Evolutionary conservation across 1,140 invertebrate species (phyloP), one percentile per base, ranked within the genome.

Genomic region (Anoplophora glabripennis): DNA sequence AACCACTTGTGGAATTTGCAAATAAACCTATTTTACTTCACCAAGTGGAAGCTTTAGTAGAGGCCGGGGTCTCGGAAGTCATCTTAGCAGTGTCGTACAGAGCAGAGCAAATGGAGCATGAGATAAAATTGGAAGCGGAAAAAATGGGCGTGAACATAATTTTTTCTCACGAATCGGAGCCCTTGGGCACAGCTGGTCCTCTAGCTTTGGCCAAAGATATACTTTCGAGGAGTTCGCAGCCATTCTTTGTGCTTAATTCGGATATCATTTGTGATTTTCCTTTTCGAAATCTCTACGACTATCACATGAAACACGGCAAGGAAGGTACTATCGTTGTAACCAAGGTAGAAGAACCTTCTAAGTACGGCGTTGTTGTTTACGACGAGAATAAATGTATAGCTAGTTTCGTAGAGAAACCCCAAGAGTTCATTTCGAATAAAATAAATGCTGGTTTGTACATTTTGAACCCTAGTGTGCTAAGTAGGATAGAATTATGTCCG

Each of bases 191-290:
- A 34, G 97, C 97, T 12, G 98, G 98, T 7, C 97, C 98, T 2
- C 77, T 99, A 41, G 96, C 96, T 0, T 77, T 99, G 21, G 97
- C 96, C 0, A 84, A 85, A 64, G 81, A 93, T 15, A 80, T 94
- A 45, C 75, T 93, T 0, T 76, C 76, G 48, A 74, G 81, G 38
- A 86, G 86, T 64, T 78, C 87, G 18, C 93, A 96, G 59, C 94
- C 96, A 1, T 99, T 99, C 76, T 99, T 98, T 80, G 97, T 99
- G 1, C 80, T 99, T 3, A 99, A 99, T 74, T 98, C 95, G 52
- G 98, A 99, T 79, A 92, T 99, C 4, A 99, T 99, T 62, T 99
- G 98, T 80, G 94, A 99, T 69, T 99, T 99, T 77, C 97, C 98
- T n/a, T 99, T 99, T 72, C 92, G 93, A 79, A 89, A 98, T 69